phyloP scores from a whole-genome alignment of 2,888 invertebrate genomes.

The Sipha maydis region DNA sequence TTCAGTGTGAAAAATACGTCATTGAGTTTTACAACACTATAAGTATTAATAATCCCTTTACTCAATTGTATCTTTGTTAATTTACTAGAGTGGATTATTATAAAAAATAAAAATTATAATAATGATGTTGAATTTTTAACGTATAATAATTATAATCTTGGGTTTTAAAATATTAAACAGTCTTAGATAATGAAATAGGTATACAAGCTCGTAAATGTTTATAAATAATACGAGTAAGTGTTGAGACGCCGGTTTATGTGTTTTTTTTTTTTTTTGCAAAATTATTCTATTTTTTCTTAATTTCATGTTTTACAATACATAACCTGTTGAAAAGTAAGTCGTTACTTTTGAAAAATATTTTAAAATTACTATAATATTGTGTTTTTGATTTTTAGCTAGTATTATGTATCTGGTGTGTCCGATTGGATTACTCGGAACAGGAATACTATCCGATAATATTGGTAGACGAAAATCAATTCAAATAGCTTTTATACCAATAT shows the following conservation, averaged over 20 bases:
- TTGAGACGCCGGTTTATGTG: too few relatives aligned
- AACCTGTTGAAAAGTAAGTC: not conserved
- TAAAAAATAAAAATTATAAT: too few relatives aligned
- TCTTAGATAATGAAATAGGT: too few relatives aligned
- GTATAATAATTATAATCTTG: too few relatives aligned
- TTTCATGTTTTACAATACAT: not conserved
- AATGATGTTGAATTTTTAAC: too few relatives aligned
- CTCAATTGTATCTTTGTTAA: not conserved
- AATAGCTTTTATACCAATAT: constrained; percentile 53
- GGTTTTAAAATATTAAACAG: too few relatives aligned
- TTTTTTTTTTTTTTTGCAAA: too few relatives aligned
- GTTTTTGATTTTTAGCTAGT: constrained; percentile 40
- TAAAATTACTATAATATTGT: not conserved
- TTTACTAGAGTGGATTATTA: not conserved
- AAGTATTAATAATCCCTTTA: not conserved
- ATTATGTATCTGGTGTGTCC: constrained; percentile 49
- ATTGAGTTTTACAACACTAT: not conserved
- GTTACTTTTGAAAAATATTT: not conserved
- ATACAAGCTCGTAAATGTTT: too few relatives aligned
- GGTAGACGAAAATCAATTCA: constrained; percentile 48
- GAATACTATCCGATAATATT: constrained; percentile 40
- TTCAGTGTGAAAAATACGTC: too few relatives aligned
- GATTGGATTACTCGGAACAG: constrained; percentile 45
- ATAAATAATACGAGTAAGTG: too few relatives aligned
- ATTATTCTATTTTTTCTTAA: not conserved